Evolutionary conservation across 2,888 invertebrate genomes (phyloP), one percentile per base, ranked within the genome.

Genomic region (Pachliopta kotzebuea): DNA sequence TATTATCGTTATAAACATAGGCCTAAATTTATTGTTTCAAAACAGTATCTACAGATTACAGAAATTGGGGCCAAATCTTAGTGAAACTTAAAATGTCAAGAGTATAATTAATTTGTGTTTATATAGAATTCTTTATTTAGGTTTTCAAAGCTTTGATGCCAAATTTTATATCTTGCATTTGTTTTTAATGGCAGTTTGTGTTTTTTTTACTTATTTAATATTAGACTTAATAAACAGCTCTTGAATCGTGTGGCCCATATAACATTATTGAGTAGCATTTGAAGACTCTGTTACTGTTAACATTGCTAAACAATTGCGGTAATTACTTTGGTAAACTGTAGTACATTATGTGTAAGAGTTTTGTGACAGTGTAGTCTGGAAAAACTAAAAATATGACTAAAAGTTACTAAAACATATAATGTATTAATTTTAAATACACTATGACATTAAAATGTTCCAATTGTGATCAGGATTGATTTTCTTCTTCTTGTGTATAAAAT

Each of bases 61-160:
- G 56, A 60, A 56, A 60, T 42, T 26, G 65, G 65, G 65, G 65
- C 65, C 65, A 65, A 65, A 61, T 54, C 54, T 49, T 37, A 17
- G 31, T 58, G 20, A 54, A 65, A 54, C 24, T 23, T 53, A n/a
- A 37, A 49, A 57, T 4, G 45, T 54, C 17, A 55, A 55, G n/a
- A 0, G n/a, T 45, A 6, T 45, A 45, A 45, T 45, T 45, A 45
- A n/a, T 45, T 45, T 45, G 26, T 55, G n/a, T 2, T 20, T 55
- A 26, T 11, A 55, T 23, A 26, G 18, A 20, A 20, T 24, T 23
- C 2, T 26, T 37, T 20, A 21, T 21, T 4, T 2, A 57, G 1
- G 17, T 23, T 49, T 60, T 37, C 20, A 54, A 58, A 61, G 29
- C 6, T 65, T 65, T 65, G 18, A 57, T 65, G 65, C 61, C 65